Evolutionary conservation across 2,113 vertebrate genomes (phyloP), one percentile per base, ranked within the genome.

Genomic region (Microtus ochrogaster): DNA sequence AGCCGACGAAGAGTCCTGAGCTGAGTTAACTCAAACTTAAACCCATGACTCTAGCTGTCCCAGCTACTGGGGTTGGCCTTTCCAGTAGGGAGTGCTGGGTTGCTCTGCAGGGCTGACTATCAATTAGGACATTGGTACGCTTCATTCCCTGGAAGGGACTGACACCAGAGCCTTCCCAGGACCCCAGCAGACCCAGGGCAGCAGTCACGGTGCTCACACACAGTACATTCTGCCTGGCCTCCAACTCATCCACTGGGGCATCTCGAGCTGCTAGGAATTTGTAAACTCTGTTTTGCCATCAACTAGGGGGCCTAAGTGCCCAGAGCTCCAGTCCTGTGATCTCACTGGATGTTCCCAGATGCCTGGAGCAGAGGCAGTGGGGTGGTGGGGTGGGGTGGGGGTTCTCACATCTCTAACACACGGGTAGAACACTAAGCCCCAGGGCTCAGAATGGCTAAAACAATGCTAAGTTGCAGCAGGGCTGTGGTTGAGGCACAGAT

Each of bases 41-140:
- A 96, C 95, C 89, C 95, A 90, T 28, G 93, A 92, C 96, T 92
- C 87, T 97, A 90, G 91, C 94, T 47, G 55, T 70, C 92, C 72
- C 30, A n/a, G 93, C 95, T 86, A 79, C 91, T 92, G 87, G 94
- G 97, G 89, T 94, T 90, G 93, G 96, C 95, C 76, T 93, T 97
- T 98, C 97, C 47, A 97, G 96, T 65, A 81, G 95, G 96, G 97
- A 96, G 90, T 79, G 30, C 92, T 33, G 93, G 97, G 94, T 92
- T 95, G 93, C 97, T 97, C 85, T 95, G 96, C 96, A 63, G 21
- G 95, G 96, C 88, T 96, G 96, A 68, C 95, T 91, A 94, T 96
- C 97, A 95, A 89, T 94, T 94, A 97, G 97, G 97, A 97, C 93
- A 94, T 14, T 82, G 95, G 95, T 92, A 66, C 78, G 83, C 96